Conservation (phyloP, 2,113 vertebrate species). For the Phrynosoma platyrhinos region DNA sequence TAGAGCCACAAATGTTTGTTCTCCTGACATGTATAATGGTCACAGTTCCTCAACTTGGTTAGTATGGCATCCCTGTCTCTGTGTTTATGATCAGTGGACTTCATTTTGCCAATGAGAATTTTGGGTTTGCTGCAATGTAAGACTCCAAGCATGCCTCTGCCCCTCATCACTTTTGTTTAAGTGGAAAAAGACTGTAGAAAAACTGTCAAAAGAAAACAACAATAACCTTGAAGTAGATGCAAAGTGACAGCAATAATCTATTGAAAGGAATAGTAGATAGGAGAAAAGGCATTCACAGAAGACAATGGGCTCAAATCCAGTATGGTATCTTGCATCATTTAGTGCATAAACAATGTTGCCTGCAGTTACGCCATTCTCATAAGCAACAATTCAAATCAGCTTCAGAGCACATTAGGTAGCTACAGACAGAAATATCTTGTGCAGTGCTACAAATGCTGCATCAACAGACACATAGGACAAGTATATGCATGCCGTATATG, state of each 20-base stretch:
- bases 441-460: fast-evolving
- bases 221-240: conserved; percentile 27
- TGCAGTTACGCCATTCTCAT: conserved; percentile 18
- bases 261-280: conserved; percentile 51
- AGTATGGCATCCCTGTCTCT: conserved; percentile 39
- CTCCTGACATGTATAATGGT: conserved; percentile 19
- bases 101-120: conserved; percentile 53
- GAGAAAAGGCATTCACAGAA: background rate
- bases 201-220: conserved; percentile 33
- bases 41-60: conserved; percentile 29
- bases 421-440: conserved; percentile 29
- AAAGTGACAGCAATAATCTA: conserved; percentile 34
- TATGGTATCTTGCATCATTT: background rate
- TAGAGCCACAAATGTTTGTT: conserved; percentile 54
- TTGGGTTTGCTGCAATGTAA: conserved; percentile 54
- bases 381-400: conserved; percentile 29
- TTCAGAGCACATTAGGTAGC: conserved; percentile 28
- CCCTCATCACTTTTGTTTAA: conserved; percentile 36
- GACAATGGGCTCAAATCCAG: fast-evolving
- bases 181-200: conserved; percentile 32
- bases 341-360: background rate
- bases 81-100: conserved; percentile 38
- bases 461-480: conserved; percentile 39
- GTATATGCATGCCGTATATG: background rate
- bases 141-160: conserved; percentile 45